Base-by-base conservation (phyloP, 2,113 vertebrate genomes). In the Peromyscus maniculatus region DNA sequence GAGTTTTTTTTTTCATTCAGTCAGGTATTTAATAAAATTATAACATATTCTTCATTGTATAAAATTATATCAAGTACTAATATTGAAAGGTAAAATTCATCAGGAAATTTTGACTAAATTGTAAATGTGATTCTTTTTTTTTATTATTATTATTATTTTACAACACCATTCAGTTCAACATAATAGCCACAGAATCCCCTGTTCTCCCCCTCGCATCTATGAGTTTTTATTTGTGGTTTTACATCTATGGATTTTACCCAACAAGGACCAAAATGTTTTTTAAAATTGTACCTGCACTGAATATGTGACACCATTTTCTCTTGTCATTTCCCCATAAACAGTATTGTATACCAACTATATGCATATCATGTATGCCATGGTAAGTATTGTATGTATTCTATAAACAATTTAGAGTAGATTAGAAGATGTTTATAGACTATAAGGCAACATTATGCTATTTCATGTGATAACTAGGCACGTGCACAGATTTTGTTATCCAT, bases 51-150 rank as follows among this genome's bases (percentile, higher is more conserved):
- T n/a, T 13, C 5, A 59, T 49, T 19, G 22, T 69, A 87, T n/a
- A 16, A 13, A 33, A 8, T 43, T 62, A 22, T 46, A 36, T 17
- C 28, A 10, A 36, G 26, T 39, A 79, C 62, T 21, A 72, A 92
- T 22, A 59, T 31, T 94, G 75, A 16, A 91, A 94, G 87, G 83
- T 67, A 83, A 89, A 95, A 64, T 52, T 5, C 1, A 94, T 80
- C 84, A 71, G 22, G 3, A 28, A 52, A 79, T 33, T 87, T 94
- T 93, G 31, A 72, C 4, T 77, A 24, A 69, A n/a, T 11, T 43
- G 39, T 57, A 33, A 62, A 52, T 31, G 66, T 72, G 9, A 89
- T 91, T 78, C 4, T 67, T 43, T 43, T 43, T 43, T n/a, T n/a
- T n/a, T n/a, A n/a, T n/a, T n/a, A n/a, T n/a, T n/a, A n/a, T n/a